These are phyloP conservation scores for Eristalinus sepulchralis DNA, from an alignment of 2,888 invertebrate genomes.

Conservation along the genomic window DNA sequence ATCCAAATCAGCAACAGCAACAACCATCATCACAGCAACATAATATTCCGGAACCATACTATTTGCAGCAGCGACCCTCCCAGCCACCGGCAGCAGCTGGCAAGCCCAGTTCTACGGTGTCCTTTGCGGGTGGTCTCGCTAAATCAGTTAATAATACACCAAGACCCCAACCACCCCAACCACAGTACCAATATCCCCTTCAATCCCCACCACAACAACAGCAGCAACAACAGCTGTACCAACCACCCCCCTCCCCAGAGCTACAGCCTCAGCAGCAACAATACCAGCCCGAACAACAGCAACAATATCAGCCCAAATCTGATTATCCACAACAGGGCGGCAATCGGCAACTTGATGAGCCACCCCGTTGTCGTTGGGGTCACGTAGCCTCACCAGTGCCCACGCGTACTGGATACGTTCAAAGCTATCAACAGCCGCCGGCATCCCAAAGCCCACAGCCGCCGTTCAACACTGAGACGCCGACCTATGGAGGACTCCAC, in stretches of 20 bases:
- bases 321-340: slow-evolving; percentile 30
- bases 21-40: slow-evolving; percentile 59
- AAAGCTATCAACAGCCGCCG: slow-evolving; percentile 49
- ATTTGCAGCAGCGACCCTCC: slow-evolving; percentile 49
- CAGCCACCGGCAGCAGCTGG: slow-evolving; percentile 60
- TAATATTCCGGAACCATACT: slow-evolving; percentile 58
- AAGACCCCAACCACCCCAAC: slow-evolving; percentile 58
- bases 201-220: slow-evolving; percentile 60
- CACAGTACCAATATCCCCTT: slow-evolving; percentile 64
- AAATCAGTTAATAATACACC: slow-evolving; percentile 60
- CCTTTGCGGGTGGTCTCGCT: slow-evolving; percentile 58
- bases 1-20: slow-evolving; percentile 68
- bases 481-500: slow-evolving; percentile 57
- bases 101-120: slow-evolving; percentile 63
- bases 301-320: slow-evolving; percentile 49
- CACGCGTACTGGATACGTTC: slow-evolving; percentile 62
- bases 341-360: slow-evolving; percentile 49
- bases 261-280: slow-evolving; percentile 72
- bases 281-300: slow-evolving; percentile 64
- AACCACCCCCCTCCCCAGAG: slow-evolving; percentile 69
- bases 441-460: slow-evolving; percentile 61
- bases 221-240: slow-evolving; percentile 71
- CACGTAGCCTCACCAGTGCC: slow-evolving; percentile 71
- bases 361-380: slow-evolving; percentile 56
- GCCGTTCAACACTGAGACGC: slow-evolving; percentile 54